Conservation (phyloP, 2,113 vertebrate genomes). For the Pygoscelis adeliae region DNA sequence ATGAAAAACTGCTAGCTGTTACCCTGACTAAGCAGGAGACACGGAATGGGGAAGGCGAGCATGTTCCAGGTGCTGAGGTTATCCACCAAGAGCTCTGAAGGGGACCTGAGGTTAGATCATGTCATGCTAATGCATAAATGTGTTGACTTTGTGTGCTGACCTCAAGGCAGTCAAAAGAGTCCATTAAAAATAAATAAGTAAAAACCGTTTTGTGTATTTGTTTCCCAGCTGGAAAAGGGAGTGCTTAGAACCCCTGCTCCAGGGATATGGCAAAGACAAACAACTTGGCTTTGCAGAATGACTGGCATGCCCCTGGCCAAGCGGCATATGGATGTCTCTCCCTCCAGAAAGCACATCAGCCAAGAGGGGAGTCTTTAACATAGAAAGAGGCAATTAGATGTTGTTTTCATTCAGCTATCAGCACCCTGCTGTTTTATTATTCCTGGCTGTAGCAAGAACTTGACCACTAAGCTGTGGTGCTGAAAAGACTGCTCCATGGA, state of each 20-base stretch:
- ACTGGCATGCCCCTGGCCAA: neutral
- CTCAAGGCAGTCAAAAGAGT: neutral
- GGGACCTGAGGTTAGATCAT: neutral
- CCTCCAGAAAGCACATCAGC: neutral
- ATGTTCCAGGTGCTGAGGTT: neutral
- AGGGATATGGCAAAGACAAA: neutral
- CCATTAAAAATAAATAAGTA: neutral
- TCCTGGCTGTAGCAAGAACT: neutral
- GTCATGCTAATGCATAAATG: neutral
- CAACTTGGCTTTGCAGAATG: neutral
- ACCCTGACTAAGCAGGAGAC: neutral
- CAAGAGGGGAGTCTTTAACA: neutral
- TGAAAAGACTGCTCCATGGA: neutral
- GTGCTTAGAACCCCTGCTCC: neutral
- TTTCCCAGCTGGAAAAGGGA: neutral
- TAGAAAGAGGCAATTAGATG: neutral
- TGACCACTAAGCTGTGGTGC: neutral
- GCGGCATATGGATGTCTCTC: neutral
- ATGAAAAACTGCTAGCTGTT: neutral
- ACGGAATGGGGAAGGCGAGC: neutral
- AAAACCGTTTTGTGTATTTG: neutral
- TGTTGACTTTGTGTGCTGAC: neutral
- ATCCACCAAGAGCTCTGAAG: neutral
- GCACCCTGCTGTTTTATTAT: neutral
- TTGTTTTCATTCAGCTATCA: neutral